A percentile compares a stretch with the other conserved stretches of the same genome.
These are phyloP conservation scores for Pipistrellus pygmaeus DNA, from an alignment of 2,797 vertebrate species.

Conservation along the genomic window DNA sequence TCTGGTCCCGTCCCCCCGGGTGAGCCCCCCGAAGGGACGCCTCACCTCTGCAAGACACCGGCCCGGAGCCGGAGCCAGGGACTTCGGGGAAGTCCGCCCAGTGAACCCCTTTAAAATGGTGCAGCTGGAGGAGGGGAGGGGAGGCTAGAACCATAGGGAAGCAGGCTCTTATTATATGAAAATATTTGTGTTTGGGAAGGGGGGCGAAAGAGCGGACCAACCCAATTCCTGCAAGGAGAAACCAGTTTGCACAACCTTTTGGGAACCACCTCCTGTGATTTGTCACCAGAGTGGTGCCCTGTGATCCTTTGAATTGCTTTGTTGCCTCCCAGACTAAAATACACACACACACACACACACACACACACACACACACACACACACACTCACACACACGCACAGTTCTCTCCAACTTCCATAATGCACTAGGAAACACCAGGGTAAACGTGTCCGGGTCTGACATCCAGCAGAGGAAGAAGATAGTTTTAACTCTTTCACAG, in stretches of 20 bases:
- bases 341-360: no score
- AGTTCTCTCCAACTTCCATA: not conserved
- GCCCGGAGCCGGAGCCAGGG: not conserved
- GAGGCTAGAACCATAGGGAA: slow-evolving; percentile 66
- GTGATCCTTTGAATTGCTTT: slow-evolving; percentile 61
- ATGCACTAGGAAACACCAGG: not conserved
- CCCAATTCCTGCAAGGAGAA: slow-evolving; percentile 76
- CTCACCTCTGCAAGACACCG: not conserved
- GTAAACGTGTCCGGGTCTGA: not conserved
- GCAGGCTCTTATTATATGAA: slow-evolving; percentile 81
- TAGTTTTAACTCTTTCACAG: not conserved
- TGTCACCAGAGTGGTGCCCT: slow-evolving; percentile 67
- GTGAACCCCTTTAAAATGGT: slow-evolving; percentile 64
- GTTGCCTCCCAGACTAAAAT: not conserved
- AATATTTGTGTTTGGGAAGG: slow-evolving; percentile 83
- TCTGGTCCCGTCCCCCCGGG: slow-evolving; percentile 34
- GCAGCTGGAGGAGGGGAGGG: slow-evolving; percentile 32
- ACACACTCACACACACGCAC: no score
- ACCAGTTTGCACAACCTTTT: slow-evolving; percentile 77
- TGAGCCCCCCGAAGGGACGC: slow-evolving; percentile 36
- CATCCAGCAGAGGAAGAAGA: not conserved
- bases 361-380: no score
- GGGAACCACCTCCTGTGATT: slow-evolving; percentile 74
- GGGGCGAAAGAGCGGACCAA: slow-evolving; percentile 66
- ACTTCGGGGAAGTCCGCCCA: not conserved